phyloP scores from a whole-genome alignment of 1,140 invertebrate species.

The Temnothorax longispinosus region DNA sequence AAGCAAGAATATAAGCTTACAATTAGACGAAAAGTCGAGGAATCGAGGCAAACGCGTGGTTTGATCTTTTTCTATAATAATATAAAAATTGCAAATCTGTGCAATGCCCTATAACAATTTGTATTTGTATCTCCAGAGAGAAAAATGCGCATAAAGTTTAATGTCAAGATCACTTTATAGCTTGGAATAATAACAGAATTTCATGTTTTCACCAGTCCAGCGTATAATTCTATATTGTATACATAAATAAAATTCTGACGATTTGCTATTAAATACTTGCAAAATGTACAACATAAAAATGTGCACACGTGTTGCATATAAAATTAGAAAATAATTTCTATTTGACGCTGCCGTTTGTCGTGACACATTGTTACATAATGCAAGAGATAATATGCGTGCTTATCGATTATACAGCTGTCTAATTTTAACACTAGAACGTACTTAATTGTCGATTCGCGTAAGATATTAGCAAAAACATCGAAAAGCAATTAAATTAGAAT shows the following conservation, averaged over 20 bases:
- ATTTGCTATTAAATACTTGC: conserved; percentile 3
- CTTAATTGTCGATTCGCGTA: not conserved
- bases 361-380: not conserved
- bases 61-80: not conserved
- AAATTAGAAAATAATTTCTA: conserved; percentile 14
- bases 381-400: not conserved
- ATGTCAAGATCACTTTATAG: not conserved
- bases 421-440: not conserved
- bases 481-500: conserved; percentile 8
- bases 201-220: not conserved
- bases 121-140: not conserved
- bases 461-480: not conserved
- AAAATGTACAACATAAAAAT: not conserved
- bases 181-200: not conserved
- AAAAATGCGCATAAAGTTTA: not conserved
- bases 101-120: not conserved
- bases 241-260: not conserved
- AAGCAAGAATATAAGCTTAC: not conserved
- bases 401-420: not conserved
- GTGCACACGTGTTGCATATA: not conserved
- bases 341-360: not conserved
- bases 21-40: not conserved
- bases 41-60: not conserved
- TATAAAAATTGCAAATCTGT: not conserved
- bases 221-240: not conserved